Evolutionary conservation across 2,797 vertebrate genomes (phyloP).

Genomic region (Erithacus rubecula): DNA sequence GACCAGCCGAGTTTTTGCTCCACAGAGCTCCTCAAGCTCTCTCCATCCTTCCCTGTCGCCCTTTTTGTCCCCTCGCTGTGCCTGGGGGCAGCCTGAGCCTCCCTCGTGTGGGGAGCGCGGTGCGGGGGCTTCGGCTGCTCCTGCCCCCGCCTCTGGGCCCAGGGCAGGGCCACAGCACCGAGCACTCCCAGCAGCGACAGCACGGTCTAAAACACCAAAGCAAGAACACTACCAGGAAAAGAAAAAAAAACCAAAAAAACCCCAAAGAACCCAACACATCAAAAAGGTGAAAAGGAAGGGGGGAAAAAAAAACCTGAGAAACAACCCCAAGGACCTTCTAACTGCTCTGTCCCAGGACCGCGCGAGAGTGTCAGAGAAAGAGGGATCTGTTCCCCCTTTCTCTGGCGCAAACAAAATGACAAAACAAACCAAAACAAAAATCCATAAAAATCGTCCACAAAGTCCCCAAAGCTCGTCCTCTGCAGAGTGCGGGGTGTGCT

Average conservation of each 20-base stretch:
- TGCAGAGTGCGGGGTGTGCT: background rate
- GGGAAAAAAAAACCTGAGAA: background rate
- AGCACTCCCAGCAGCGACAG: background rate
- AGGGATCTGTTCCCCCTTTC: background rate
- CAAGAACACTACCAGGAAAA: background rate
- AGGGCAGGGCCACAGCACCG: background rate
- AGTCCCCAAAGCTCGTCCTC: background rate
- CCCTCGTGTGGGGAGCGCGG: background rate
- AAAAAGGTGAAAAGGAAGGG: background rate
- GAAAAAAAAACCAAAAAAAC: accelerated
- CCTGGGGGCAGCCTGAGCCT: background rate
- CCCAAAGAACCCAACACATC: background rate
- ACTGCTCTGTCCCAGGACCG: background rate
- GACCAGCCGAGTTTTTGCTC: background rate
- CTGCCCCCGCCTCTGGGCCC: background rate
- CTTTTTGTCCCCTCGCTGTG: background rate
- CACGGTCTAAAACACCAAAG: background rate
- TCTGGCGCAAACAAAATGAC: background rate
- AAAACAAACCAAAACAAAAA: background rate
- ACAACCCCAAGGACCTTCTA: background rate
- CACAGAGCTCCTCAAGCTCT: background rate
- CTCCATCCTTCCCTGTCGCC: background rate
- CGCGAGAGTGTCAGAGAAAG: background rate
- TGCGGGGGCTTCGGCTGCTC: background rate
- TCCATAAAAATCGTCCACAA: background rate